phyloP scores from a whole-genome alignment of 1,140 invertebrate genomes.

The Epicauta chinensis region DNA sequence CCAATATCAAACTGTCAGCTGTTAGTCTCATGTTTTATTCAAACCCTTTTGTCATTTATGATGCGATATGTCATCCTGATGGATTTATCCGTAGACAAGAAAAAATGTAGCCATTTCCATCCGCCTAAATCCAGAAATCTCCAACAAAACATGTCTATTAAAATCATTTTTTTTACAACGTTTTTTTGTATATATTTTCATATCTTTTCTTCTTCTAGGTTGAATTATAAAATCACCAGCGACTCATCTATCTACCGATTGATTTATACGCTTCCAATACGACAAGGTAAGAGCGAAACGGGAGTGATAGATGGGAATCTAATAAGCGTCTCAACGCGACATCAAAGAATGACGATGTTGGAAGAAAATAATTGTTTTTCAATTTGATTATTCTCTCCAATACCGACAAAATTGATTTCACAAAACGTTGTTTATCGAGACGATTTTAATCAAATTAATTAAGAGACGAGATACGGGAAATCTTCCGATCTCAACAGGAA shows the following conservation, averaged over 20 bases:
- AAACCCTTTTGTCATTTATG: not conserved
- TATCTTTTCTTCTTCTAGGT: conserved; percentile 18
- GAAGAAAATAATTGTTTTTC: too few relatives aligned
- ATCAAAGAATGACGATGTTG: too few relatives aligned
- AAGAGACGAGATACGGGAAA: too few relatives aligned
- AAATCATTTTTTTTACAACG: too few relatives aligned
- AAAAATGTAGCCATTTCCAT: not conserved
- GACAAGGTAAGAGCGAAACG: conserved; percentile 19
- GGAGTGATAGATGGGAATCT: not conserved
- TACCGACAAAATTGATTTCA: not conserved
- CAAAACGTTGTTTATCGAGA: not conserved
- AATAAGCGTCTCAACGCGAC: too few relatives aligned
- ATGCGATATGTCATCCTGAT: not conserved
- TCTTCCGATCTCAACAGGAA: too few relatives aligned
- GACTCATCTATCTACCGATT: conserved; percentile 22
- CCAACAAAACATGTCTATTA: too few relatives aligned
- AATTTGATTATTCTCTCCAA: too few relatives aligned
- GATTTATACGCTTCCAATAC: conserved; percentile 18
- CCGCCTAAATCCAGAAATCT: not conserved
- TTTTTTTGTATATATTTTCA: not conserved
- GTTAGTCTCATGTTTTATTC: too few relatives aligned
- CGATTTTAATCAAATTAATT: too few relatives aligned
- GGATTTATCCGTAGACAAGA: not conserved
- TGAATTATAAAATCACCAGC: conserved; percentile 20
- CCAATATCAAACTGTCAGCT: too few relatives aligned